Base-by-base conservation (phyloP, 2,113 vertebrate genomes). In the Hylia prasina region DNA sequence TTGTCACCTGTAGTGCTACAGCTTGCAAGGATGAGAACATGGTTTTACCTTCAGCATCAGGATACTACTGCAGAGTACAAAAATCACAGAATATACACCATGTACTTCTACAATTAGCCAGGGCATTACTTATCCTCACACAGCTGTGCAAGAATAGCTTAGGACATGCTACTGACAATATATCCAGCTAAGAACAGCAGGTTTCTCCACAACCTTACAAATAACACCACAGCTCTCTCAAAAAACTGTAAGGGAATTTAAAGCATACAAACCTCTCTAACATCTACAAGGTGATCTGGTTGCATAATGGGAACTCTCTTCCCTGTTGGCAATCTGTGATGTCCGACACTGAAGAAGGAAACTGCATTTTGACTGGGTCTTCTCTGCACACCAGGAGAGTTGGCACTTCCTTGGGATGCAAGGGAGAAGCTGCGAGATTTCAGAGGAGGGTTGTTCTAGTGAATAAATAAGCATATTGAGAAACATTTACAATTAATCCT, bases 351-450 rank as follows among this genome's bases (percentile, higher is more conserved):
- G 95, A 99, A 99, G 96, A 99, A 97, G 39, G 98, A 97, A 93
- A 97, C 69, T 28, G 99, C 95, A 96, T 98, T 99, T 95, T 99
- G 99, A 96, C 98, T 99, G 77, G 98, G 97, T 95, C 99, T 97
- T 76, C 99, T 99, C 95, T 99, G 92, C 23, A 98, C 98, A 93
- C 98, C 97, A 30, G 99, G 99, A 23, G 99, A 99, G 97, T 97
- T 99, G 93, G 98, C 98, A 63, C 99, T 99, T 97, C 99, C 98
- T 97, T 99, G 99, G 90, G 99, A 99, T 19, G 98, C 98, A 86
- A 99, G 98, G 2, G 99, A 99, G 97, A 99, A 99, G 97, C 99
- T 99, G 82, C 99, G 98, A 85, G 99, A 99, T 98, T 99, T 99
- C 94, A 99, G 98, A 71, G 99, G 99, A 87, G 99, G 99, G 94